A percentile compares a stretch with the other conserved stretches of the same genome.
These are phyloP conservation scores for Danio choprae DNA, from an alignment of 2,797 vertebrate genomes.

Conservation along the genomic window DNA sequence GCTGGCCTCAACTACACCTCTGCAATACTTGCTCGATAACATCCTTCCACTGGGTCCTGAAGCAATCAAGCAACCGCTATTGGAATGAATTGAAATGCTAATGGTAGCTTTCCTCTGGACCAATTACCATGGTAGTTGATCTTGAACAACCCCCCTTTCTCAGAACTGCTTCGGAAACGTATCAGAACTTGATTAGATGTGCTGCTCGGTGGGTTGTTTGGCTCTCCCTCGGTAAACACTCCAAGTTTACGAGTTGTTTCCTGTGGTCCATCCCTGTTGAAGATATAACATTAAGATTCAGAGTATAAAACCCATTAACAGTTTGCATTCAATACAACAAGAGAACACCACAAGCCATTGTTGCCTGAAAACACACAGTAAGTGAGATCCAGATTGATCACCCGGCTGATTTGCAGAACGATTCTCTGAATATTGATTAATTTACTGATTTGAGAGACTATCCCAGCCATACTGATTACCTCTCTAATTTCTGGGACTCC, in stretches of 20 bases:
- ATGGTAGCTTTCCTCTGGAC: not conserved
- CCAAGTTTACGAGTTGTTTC: slow-evolving; percentile 90
- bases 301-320: not conserved
- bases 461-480: slow-evolving; percentile 15
- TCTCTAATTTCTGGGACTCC: slow-evolving; percentile 18
- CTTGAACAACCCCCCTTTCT: slow-evolving; percentile 91
- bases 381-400: not conserved
- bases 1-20: not conserved
- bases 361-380: not conserved
- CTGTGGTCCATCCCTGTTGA: slow-evolving; percentile 90
- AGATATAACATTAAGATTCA: slow-evolving; percentile 17
- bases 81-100: not conserved
- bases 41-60: not conserved
- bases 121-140: slow-evolving; percentile 87
- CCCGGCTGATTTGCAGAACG: not conserved
- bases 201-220: slow-evolving; percentile 87
- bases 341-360: not conserved
- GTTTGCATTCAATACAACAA: not conserved
- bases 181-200: slow-evolving; percentile 95
- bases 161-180: slow-evolving; percentile 89
- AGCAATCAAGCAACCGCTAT: not conserved
- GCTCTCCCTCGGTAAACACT: slow-evolving; percentile 88
- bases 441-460: not conserved
- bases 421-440: slow-evolving; percentile 22
- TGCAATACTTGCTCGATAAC: not conserved